phyloP scores from a whole-genome alignment of 1,140 invertebrate genomes.

The Muscidifurax raptorellus region DNA sequence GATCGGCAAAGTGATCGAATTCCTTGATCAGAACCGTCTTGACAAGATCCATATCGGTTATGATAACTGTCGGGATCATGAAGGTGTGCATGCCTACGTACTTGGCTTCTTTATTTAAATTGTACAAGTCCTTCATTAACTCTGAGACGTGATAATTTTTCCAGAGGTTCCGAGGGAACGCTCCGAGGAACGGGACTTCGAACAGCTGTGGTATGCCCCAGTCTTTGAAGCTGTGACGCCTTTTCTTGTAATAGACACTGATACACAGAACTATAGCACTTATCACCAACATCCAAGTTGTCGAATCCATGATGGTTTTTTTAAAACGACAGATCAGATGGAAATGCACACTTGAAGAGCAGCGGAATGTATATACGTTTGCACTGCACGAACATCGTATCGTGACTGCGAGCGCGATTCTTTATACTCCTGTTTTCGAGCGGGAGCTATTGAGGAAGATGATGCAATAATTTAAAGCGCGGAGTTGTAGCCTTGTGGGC shows the following conservation, averaged over 20 bases:
- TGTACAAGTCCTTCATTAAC: slow-evolving; percentile 11
- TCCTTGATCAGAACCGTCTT: slow-evolving; percentile 79
- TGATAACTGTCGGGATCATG: slow-evolving; percentile 73
- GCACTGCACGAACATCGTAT: background rate
- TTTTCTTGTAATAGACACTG: background rate
- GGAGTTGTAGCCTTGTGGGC: background rate
- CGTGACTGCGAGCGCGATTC: background rate
- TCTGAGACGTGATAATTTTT: background rate
- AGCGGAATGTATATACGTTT: background rate
- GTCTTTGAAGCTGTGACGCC: background rate
- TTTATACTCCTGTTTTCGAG: background rate
- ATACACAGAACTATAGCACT: background rate
- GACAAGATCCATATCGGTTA: slow-evolving; percentile 79
- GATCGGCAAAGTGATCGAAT: slow-evolving; percentile 80
- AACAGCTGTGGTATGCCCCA: slow-evolving; percentile 1
- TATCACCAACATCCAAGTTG: background rate
- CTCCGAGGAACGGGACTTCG: slow-evolving; percentile 7
- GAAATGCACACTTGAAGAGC: no score
- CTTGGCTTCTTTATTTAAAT: slow-evolving; percentile 13
- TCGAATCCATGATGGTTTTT: background rate
- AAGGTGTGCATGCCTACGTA: slow-evolving; percentile 60
- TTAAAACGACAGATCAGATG: background rate
- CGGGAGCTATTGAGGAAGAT: background rate
- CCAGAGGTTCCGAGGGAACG: background rate
- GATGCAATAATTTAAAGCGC: background rate